Evolutionary conservation across 2,797 vertebrate genomes (phyloP), one percentile per base, ranked within the genome.

Genomic region (Sebastes oblongus): DNA sequence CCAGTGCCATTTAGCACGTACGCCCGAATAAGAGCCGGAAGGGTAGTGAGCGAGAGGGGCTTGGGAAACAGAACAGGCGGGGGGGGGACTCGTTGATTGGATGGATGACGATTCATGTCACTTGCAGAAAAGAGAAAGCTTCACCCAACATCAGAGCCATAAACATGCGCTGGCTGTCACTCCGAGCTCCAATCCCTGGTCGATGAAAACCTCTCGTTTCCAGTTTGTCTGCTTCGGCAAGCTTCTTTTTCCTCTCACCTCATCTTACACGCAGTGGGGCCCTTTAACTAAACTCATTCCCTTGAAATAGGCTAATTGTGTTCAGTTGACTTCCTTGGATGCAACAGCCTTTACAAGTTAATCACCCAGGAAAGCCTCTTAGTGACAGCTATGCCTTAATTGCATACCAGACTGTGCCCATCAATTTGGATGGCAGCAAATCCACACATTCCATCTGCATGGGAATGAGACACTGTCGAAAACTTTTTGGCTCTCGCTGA

Each of bases 1-100:
- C 73, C 78, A 86, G 92, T 92, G 91, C 90, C 76, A 83, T 91
- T 94, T 82, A 87, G 94, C 95, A 96, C 92, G 92, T 96, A 95
- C 83, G 66, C 89, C 90, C 66, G 75, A 89, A 80, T 83, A 81
- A 87, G 90, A 69, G 74, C 5, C 32, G 77, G 83, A 83, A 88
- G 86, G 73, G 67, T 46, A 67, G 79, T 59, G 83, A 87, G 81
- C 56, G 85, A 88, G 74, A 58, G 73, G 87, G 86, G 81, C 36
- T 88, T 88, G 77, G 83, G 81, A 61, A 77, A 81, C 76, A 58
- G 65, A 86, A 71, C 67, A 81, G 77, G 58, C 1, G 27, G 30
- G 24, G 30, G n/a, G 65, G n/a, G 34, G 22, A 24, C 12, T 83
- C 72, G 80, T 86, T 92, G 84, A 87, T 82, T 56, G 52, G 83